These are phyloP conservation scores for Anarhynchus alexandrinus DNA, from an alignment of 2,113 vertebrate species.

Conservation along the genomic window DNA sequence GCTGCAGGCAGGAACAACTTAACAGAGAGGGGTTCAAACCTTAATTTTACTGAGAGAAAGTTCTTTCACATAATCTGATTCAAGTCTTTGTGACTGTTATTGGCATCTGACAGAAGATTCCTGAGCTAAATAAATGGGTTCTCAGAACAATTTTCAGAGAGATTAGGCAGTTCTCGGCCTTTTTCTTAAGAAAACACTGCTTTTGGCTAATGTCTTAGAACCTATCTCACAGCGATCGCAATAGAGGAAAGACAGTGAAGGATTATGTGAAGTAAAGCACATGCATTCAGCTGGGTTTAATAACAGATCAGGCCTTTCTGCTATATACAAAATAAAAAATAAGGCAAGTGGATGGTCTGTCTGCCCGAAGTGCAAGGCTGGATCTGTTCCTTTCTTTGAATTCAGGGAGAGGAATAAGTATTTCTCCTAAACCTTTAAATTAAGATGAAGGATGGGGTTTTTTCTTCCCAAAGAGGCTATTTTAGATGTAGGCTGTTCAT, in stretches of 20 bases:
- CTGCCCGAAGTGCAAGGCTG: neutral
- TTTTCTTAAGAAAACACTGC: neutral
- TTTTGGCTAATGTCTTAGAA: constrained; percentile 9
- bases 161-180: neutral
- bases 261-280: neutral
- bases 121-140: constrained; percentile 14
- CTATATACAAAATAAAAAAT: neutral
- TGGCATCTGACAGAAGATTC: constrained; percentile 20
- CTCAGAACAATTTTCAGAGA: neutral
- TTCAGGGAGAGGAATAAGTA: neutral
- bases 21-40: neutral
- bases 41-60: neutral
- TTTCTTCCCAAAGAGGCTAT: neutral
- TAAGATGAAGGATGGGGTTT: neutral
- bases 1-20: neutral
- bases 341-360: neutral
- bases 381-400: neutral
- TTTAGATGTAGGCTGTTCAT: neutral
- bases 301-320: neutral
- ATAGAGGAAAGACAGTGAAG: neutral
- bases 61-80: neutral
- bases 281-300: neutral
- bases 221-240: rapidly evolving
- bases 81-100: neutral
- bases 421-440: neutral